phyloP scores from a whole-genome alignment of 1,140 invertebrate species.

The Polyergus mexicanus region DNA sequence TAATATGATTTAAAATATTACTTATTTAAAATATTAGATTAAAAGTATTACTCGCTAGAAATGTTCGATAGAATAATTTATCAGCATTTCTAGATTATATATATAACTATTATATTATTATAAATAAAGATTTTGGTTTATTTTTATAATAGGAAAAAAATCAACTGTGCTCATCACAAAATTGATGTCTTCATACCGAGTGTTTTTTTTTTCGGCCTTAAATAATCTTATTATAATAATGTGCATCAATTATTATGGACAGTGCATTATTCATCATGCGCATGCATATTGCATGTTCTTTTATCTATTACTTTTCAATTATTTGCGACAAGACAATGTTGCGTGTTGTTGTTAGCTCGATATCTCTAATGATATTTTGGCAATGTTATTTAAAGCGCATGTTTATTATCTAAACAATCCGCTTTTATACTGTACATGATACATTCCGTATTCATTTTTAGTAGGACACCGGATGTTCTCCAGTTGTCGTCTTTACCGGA shows the following conservation, averaged over 20 bases:
- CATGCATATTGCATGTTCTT: slow-evolving; percentile 7
- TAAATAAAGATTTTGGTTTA: background rate
- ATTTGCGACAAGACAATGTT: background rate
- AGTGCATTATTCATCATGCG: slow-evolving; percentile 66
- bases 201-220: slow-evolving; percentile 49
- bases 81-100: background rate
- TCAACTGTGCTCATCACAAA: background rate
- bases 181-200: slow-evolving; percentile 19
- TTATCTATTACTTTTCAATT: slow-evolving; percentile 31
- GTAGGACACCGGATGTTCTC: slow-evolving; percentile 60
- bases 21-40: too few relatives aligned
- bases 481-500: slow-evolving; percentile 65
- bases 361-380: background rate
- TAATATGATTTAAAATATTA: too few relatives aligned
- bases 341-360: background rate
- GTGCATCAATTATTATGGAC: slow-evolving; percentile 65
- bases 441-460: background rate
- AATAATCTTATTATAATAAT: slow-evolving; percentile 66
- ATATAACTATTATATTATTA: background rate
- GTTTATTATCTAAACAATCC: background rate
- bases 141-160: background rate
- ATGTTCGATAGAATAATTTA: background rate
- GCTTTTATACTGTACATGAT: background rate
- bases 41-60: background rate
- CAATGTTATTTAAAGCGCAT: background rate